These are phyloP conservation scores for Meliscaeva auricollis DNA, from an alignment of 2,888 invertebrate genomes.

Conservation along the genomic window DNA sequence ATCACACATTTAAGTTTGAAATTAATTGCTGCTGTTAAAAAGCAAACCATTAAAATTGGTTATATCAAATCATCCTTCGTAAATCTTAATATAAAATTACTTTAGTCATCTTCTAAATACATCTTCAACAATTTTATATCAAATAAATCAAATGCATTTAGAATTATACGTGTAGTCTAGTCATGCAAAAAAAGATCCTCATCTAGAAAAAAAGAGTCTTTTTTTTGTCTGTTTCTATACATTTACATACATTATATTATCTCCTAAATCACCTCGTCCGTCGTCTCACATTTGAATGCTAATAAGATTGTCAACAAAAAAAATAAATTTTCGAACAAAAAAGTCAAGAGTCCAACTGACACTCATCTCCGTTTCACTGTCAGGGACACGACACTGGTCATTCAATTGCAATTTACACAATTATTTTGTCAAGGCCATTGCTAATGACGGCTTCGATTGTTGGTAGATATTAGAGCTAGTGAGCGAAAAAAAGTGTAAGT, in stretches of 20 bases:
- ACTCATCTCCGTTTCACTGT: conserved; percentile 11
- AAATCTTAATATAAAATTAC: no score
- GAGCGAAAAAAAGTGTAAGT: not conserved
- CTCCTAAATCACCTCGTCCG: not conserved
- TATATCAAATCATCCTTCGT: no score
- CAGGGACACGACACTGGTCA: conserved; percentile 4
- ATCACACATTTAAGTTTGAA: no score
- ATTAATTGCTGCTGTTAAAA: no score
- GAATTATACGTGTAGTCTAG: no score
- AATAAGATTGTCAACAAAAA: conserved; percentile 15
- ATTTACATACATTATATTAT: no score
- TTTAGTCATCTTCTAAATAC: no score
- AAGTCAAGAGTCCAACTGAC: conserved; percentile 12
- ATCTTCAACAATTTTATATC: no score
- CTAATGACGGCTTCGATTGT: not conserved
- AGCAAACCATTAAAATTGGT: no score
- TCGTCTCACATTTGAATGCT: conserved; percentile 8
- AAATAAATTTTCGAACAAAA: not conserved
- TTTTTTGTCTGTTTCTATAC: not conserved
- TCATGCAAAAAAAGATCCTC: no score
- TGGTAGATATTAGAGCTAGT: not conserved
- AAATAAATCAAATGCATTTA: no score
- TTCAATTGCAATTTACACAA: conserved; percentile 33
- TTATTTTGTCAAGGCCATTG: conserved; percentile 13
- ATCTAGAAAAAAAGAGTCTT: no score